Base-by-base conservation (phyloP, 2,113 vertebrate genomes). In the Chloropsis hardwickii region DNA sequence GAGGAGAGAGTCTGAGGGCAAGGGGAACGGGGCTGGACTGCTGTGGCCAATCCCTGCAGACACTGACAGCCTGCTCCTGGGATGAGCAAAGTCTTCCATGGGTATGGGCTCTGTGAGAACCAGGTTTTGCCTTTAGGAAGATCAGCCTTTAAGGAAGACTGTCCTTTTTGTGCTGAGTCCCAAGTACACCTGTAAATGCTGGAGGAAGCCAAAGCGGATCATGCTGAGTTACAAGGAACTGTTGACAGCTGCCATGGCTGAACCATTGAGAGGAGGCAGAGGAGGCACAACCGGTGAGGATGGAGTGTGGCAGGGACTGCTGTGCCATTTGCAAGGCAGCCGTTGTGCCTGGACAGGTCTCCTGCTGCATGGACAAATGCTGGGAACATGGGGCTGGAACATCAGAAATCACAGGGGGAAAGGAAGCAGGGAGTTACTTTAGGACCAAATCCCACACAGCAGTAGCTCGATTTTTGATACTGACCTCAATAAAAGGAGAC, bases 1-100 rank as follows among this genome's bases (percentile, higher is more conserved):
- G 81, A 96, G 35, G 87, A 96, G 54, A 95, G 88, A 40, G 87
- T 82, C 18, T 97, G 96, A 94, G 81, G 77, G 12, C 18, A 2
- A 29, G 9, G 6, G 4, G 28, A 54, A 72, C 1, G 5, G 42
- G 50, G 21, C 71, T 72, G 64, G 40, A 53, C n/a, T 14, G 2
- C 22, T 88, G 64, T 3, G 0, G 10, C 31, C 39, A 35, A 29
- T 40, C n/a, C 27, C 60, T 19, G 22, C 13, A 7, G 58, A 72
- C 6, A 8, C 51, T 29, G 37, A 69, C 56, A 81, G 17, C n/a
- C 42, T 4, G 1, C 35, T 64, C 35, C 42, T 37, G n/a, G n/a
- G n/a, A n/a, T n/a, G 0, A 77, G 12, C 1, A 1, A 83, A 90
- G n/a, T 16, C 31, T 70, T 56, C 73, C 15, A 23, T 0, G 5